These are phyloP conservation scores for Accipiter cooperii DNA, from an alignment of 2,113 vertebrate genomes.

Conservation along the genomic window DNA sequence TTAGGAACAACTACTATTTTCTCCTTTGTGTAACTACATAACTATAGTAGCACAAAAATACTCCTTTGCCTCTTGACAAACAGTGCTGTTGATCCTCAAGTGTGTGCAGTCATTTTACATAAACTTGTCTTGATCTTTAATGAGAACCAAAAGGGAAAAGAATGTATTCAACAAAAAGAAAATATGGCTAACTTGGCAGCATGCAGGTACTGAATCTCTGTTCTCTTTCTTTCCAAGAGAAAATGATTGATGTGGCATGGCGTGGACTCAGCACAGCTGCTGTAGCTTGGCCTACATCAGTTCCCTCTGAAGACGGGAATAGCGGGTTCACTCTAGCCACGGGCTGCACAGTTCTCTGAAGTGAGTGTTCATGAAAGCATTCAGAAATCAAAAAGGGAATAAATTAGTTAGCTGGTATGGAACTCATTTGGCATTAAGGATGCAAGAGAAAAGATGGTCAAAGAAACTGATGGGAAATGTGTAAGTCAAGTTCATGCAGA, in stretches of 20 bases:
- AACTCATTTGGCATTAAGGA: background rate
- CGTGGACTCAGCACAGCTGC: rapidly evolving
- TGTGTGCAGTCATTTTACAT: background rate
- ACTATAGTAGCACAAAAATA: background rate
- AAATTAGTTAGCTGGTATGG: background rate
- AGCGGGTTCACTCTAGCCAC: background rate
- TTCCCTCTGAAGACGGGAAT: background rate
- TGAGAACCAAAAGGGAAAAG: background rate
- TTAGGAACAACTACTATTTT: background rate
- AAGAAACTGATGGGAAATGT: background rate
- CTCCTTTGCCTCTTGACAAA: background rate
- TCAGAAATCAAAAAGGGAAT: background rate
- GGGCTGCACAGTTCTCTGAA: background rate
- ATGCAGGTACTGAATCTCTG: background rate
- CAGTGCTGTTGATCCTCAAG: background rate
- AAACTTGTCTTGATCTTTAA: background rate
- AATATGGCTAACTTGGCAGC: background rate
- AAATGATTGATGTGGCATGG: background rate
- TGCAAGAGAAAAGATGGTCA: background rate
- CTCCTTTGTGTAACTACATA: background rate
- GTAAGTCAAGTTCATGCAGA: background rate
- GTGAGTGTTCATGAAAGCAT: background rate
- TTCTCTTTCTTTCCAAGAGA: background rate
- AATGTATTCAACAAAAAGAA: background rate
- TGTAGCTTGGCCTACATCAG: rapidly evolving